Evolutionary conservation across 2,888 invertebrate genomes (phyloP), one percentile per base, ranked within the genome.

Genomic region (Timema cristinae): DNA sequence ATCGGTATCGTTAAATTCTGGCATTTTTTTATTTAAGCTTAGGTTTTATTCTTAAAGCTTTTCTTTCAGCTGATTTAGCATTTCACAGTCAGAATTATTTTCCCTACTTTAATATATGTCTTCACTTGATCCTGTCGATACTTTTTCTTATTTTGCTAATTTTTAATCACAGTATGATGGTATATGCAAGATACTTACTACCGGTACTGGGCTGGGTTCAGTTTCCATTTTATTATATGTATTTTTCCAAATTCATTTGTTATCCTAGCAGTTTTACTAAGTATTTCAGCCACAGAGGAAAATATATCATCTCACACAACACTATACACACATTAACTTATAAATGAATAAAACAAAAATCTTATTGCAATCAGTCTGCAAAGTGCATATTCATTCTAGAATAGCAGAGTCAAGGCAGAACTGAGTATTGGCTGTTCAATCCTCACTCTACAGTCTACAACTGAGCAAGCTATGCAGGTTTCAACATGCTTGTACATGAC

Each of bases 1-100:
- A 13, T 47, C 48, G 50, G 15, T 49, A 50, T 6, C 9, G 7
- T 50, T 49, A 50, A n/a, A 67, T n/a, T 9, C 15, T 67, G 48
- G 7, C 13, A n/a, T 32, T 32, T 50, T 67, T 11, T 67, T 67
- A 16, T 7, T 16, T 1, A 59, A 32, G n/a, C 59, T 59, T n/a
- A 59, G 59, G 15, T 59, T 59, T 59, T 59, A 15, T 59, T 59
- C 1, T 16, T 59, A 16, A 59, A 59, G n/a, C 59, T 59, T 59
- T 59, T 59, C n/a, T 59, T 5, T 7, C 15, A 59, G 32, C 15
- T 59, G 59, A 59, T 15, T 59, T 59, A n/a, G 2, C 32, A 59
- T n/a, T 59, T 59, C 15, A 59, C 59, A 16, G 8, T 13, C 59
- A 59, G 59, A 59, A 7, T 32, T 59, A 9, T 5, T 59, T n/a